Evolutionary conservation across 2,888 invertebrate species (phyloP).

Genomic region (Norana najaformis): DNA sequence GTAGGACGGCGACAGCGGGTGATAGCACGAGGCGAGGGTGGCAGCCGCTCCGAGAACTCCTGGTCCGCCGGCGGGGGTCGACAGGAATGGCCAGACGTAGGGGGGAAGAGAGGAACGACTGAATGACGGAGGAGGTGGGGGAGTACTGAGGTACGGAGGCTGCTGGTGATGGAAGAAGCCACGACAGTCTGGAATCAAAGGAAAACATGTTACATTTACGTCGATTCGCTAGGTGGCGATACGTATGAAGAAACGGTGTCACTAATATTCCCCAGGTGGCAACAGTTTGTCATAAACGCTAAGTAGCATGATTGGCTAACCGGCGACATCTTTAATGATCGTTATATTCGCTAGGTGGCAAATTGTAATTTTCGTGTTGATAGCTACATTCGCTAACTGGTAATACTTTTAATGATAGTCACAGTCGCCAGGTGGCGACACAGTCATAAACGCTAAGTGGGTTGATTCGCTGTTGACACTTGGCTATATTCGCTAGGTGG

Average conservation of each 20-base stretch:
- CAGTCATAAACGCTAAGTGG: too few species aligned
- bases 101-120: background rate
- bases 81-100: conserved; percentile 18
- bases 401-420: too few species aligned
- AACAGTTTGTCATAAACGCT: too few species aligned
- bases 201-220: background rate
- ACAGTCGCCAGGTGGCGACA: too few species aligned
- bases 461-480: too few species aligned
- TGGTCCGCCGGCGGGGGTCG: background rate
- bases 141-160: background rate
- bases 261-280: background rate
- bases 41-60: background rate
- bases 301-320: too few species aligned
- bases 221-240: background rate
- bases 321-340: too few species aligned
- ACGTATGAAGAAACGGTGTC: background rate
- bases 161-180: background rate
- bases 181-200: background rate
- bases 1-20: background rate
- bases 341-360: too few species aligned
- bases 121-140: conserved; percentile 34
- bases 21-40: conserved; percentile 2
- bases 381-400: too few species aligned
- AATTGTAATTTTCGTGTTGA: too few species aligned
- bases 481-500: too few species aligned